Percentiles rank a stretch among this genome's conserved stretches.
Evolutionary conservation across 35 echinoderm and acorn worm species (phyloP).

Genomic region (Amphiura filiformis): DNA sequence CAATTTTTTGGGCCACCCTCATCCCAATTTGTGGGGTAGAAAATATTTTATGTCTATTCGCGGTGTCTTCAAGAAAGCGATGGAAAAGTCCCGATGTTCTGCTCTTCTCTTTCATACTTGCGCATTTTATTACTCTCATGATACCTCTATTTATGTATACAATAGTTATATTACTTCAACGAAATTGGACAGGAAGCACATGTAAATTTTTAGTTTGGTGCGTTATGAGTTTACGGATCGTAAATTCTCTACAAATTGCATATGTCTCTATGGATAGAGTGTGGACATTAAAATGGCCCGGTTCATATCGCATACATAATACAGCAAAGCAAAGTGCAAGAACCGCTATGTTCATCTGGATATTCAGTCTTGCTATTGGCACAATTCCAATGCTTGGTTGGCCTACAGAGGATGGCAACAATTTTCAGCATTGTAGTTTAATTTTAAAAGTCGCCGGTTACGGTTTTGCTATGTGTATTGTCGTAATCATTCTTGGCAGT

Average conservation of each 20-base stretch:
- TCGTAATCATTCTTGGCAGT: slow-evolving; percentile 71
- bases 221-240: slow-evolving; percentile 74
- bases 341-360: slow-evolving; percentile 78
- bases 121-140: slow-evolving; percentile 64
- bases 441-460: slow-evolving; percentile 65
- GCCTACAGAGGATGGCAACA: not conserved
- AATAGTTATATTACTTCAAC: slow-evolving; percentile 44
- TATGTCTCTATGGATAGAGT: slow-evolving; percentile 79
- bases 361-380: slow-evolving; percentile 79
- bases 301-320: slow-evolving; percentile 77
- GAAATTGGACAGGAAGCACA: slow-evolving; percentile 39
- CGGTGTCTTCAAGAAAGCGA: slow-evolving; percentile 61
- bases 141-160: slow-evolving; percentile 65
- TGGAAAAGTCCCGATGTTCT: slow-evolving; percentile 92
- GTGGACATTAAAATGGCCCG: slow-evolving; percentile 85
- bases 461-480: slow-evolving; percentile 71
- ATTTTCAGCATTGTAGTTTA: slow-evolving; percentile 48
- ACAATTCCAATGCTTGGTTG: slow-evolving; percentile 74
- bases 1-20: slow-evolving; percentile 57
- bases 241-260: slow-evolving; percentile 64
- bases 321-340: slow-evolving; percentile 72
- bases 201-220: slow-evolving; percentile 91
- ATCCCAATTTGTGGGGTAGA: slow-evolving; percentile 60
- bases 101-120: slow-evolving; percentile 67
- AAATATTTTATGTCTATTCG: slow-evolving; percentile 67